A percentile compares a stretch with the other conserved stretches of the same genome.
phyloP scores from a whole-genome alignment of 2,113 vertebrate species.

The Antidorcas marsupialis region DNA sequence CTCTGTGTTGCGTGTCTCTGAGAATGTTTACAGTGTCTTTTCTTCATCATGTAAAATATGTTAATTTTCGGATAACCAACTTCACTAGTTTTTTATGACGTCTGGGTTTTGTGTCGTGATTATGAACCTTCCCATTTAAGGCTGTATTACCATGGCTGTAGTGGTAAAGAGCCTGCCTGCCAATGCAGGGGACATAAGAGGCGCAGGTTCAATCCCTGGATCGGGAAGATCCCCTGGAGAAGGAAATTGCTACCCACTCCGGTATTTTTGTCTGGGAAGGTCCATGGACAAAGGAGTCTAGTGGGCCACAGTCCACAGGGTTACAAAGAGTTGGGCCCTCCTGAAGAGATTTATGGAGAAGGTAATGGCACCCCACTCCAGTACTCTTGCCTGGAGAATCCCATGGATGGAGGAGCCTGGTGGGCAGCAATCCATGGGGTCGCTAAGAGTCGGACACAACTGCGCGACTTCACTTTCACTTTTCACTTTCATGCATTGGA shows the following conservation, averaged over 20 bases:
- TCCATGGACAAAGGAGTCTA: not conserved
- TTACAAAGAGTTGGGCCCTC: not conserved
- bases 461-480: no score
- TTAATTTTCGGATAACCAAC: not conserved
- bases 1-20: not conserved
- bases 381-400: no score
- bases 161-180: not conserved
- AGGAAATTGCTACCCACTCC: not conserved
- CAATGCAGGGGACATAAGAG: not conserved
- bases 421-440: no score
- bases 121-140: not conserved
- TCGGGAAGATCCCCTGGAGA: not conserved
- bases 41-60: not conserved
- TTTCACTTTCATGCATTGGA: no score
- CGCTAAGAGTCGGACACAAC: accelerated
- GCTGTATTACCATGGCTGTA: not conserved
- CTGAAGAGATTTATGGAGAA: not conserved
- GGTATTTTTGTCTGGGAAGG: not conserved
- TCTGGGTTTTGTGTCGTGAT: not conserved
- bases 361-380: no score
- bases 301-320: not conserved
- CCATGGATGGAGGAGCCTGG: no score
- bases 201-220: not conserved
- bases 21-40: not conserved
- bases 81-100: not conserved